These are phyloP conservation scores for Macroramphosus scolopax DNA, from an alignment of 2,797 vertebrate genomes.

Conservation along the genomic window DNA sequence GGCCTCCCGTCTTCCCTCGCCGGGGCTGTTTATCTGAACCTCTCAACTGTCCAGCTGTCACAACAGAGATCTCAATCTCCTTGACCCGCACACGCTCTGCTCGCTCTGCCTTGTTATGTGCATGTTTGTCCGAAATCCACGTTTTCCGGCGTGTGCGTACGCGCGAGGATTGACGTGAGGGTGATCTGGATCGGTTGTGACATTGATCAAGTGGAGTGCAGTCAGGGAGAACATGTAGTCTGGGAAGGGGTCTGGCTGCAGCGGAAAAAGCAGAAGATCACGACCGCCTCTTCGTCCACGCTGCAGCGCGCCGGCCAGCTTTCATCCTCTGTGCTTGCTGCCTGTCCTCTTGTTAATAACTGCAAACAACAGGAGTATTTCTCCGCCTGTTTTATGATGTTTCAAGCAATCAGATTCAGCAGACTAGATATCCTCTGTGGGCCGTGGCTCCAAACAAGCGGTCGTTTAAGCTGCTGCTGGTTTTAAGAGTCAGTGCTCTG, in stretches of 20 bases:
- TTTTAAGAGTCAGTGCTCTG: constrained; percentile 13
- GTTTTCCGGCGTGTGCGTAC: constrained; percentile 15
- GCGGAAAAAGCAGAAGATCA: constrained; percentile 32
- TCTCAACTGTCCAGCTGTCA: constrained; percentile 79
- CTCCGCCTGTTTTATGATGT: constrained; percentile 7
- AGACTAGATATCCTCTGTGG: constrained; percentile 5
- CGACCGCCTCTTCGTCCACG: constrained; percentile 3
- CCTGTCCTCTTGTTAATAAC: constrained; percentile 9
- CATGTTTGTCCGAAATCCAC: constrained; percentile 26
- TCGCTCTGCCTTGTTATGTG: constrained; percentile 45
- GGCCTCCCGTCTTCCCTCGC: constrained; percentile 52
- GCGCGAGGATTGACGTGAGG: constrained; percentile 33
- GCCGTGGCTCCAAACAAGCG: constrained; percentile 12
- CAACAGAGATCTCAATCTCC: constrained; percentile 74
- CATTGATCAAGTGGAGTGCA: constrained; percentile 65
- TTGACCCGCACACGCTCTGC: constrained; percentile 55
- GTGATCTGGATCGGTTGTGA: constrained; percentile 60
- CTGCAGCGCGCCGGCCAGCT: constrained; percentile 5
- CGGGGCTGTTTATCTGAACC: constrained; percentile 73
- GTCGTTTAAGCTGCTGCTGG: constrained; percentile 4
- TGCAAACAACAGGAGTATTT: constrained; percentile 11
- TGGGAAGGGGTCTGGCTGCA: too few species aligned
- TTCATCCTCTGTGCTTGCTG: neutral
- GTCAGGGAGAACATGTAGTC: constrained; percentile 50
- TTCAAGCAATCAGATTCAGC: constrained; percentile 4